Conservation (phyloP, 2,113 vertebrate genomes). For the Nesogale talazaci region DNA sequence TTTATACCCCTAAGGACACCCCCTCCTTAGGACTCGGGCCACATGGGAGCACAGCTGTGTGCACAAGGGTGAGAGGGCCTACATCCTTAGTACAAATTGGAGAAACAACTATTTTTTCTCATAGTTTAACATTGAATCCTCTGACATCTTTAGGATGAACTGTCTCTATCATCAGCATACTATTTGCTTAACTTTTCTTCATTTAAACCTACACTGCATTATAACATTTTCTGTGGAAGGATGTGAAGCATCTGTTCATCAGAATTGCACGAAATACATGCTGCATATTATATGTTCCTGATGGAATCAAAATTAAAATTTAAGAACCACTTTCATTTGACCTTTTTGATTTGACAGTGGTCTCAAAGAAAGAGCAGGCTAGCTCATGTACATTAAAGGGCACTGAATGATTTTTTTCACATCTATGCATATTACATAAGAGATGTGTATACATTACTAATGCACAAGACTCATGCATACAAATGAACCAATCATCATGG, state of each 20-base stretch:
- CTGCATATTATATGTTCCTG: slow-evolving; percentile 73
- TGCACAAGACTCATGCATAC: slow-evolving; percentile 50
- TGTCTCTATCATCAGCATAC: slow-evolving; percentile 57
- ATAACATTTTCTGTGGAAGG: slow-evolving; percentile 51
- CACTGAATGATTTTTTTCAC: slow-evolving; percentile 50
- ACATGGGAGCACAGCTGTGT: background rate
- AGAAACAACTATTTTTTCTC: background rate
- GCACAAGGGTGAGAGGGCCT: background rate
- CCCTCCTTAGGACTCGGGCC: background rate
- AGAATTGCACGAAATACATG: slow-evolving; percentile 71
- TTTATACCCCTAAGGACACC: background rate
- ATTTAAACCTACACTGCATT: slow-evolving; percentile 43
- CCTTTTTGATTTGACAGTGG: slow-evolving; percentile 29
- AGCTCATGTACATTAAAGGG: slow-evolving; percentile 56
- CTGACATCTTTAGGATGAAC: slow-evolving; percentile 39
- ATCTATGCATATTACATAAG: slow-evolving; percentile 43
- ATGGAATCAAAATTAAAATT: slow-evolving; percentile 76
- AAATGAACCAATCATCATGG: slow-evolving; percentile 20
- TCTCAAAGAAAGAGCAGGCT: slow-evolving; percentile 63
- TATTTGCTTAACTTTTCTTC: slow-evolving; percentile 60
- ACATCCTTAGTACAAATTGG: background rate
- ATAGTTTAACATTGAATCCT: background rate
- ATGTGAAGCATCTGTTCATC: slow-evolving; percentile 73
- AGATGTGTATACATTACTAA: slow-evolving; percentile 54
- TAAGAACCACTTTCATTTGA: slow-evolving; percentile 65